Conservation (phyloP, 2,797 vertebrate species). For the Steatocranus sp. region DNA sequence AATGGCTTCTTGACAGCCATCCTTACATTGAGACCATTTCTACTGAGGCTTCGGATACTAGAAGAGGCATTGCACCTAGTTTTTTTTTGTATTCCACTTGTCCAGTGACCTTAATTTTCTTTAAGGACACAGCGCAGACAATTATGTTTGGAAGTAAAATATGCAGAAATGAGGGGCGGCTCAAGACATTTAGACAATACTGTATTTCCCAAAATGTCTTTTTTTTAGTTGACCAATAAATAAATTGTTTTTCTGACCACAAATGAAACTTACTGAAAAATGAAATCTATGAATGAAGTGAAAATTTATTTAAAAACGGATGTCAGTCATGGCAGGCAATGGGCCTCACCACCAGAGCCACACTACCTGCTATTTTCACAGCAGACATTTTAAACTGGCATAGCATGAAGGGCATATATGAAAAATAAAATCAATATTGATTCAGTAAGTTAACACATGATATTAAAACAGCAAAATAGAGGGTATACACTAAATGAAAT, state of each 20-base stretch:
- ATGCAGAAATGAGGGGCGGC: background rate
- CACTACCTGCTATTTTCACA: background rate
- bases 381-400: background rate
- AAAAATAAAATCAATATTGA: background rate
- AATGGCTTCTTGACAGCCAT: background rate
- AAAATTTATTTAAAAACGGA: background rate
- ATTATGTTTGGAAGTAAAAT: background rate
- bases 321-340: background rate
- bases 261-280: background rate
- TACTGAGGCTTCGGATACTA: background rate
- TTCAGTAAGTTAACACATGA: background rate
- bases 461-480: background rate
- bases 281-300: background rate
- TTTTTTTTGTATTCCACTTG: background rate
- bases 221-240: background rate
- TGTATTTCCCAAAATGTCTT: background rate
- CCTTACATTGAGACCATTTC: background rate
- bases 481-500: background rate
- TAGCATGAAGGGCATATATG: background rate
- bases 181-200: background rate
- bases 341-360: background rate
- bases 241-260: background rate
- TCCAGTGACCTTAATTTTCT: background rate
- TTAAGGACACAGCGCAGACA: background rate
- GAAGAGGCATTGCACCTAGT: background rate